phyloP scores from a whole-genome alignment of 2,113 vertebrate genomes.

The Nothocercus nigrocapillus region DNA sequence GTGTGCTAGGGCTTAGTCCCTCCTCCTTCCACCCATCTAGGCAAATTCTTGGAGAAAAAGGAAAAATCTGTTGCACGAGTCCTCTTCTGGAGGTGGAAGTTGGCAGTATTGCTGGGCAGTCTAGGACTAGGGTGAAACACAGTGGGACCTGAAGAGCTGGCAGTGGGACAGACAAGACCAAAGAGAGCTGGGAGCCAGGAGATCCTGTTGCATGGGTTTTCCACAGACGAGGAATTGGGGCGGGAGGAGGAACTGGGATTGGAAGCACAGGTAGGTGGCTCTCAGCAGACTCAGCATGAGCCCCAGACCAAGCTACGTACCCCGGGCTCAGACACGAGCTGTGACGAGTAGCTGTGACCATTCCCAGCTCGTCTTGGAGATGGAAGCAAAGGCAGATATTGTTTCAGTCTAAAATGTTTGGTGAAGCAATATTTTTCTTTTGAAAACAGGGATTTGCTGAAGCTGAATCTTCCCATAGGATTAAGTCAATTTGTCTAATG shows the following conservation, averaged over 20 bases:
- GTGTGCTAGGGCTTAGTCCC: accelerated
- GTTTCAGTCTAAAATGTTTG: not conserved
- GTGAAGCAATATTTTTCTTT: not conserved
- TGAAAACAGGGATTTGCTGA: not conserved
- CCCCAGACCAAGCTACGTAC: accelerated
- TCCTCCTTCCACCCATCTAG: not conserved
- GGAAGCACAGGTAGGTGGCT: not conserved
- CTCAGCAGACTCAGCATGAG: not conserved
- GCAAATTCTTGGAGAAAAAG: not conserved
- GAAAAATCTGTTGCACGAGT: accelerated
- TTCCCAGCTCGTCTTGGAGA: accelerated
- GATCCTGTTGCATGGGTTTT: not conserved
- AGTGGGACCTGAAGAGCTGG: not conserved
- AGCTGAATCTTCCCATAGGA: not conserved
- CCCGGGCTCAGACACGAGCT: accelerated
- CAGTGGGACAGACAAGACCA: not conserved
- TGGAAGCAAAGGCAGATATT: not conserved
- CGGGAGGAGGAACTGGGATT: too few relatives aligned
- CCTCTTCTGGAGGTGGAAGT: accelerated
- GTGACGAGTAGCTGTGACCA: accelerated
- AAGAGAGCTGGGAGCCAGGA: not conserved
- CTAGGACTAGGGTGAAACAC: accelerated
- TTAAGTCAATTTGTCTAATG: not conserved
- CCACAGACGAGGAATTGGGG: not conserved
- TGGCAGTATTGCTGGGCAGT: not conserved